Percentiles rank a stretch among this genome's conserved stretches.
phyloP scores from a whole-genome alignment of 2,113 vertebrate species.

The Speoplatyrhinus poulsoni region DNA sequence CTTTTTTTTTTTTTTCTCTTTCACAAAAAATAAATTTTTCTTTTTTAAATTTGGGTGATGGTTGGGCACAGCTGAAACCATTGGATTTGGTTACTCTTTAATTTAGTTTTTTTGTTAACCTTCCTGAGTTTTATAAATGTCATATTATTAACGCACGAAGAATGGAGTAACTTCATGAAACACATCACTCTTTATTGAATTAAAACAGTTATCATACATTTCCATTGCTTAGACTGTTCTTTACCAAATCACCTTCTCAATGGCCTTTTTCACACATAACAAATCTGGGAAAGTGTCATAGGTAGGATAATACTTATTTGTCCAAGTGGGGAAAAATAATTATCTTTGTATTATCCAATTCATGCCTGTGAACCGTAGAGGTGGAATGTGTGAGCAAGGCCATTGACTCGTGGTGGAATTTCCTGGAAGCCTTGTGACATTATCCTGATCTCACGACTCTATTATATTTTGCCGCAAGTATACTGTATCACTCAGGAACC shows the following conservation, averaged over 20 bases:
- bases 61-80: too few species aligned
- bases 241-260: neutral
- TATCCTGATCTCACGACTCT: too few species aligned
- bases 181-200: conserved; percentile 66
- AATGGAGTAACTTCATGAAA: conserved; percentile 34
- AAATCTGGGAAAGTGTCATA: neutral
- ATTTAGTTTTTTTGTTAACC: too few species aligned
- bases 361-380: neutral
- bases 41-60: too few species aligned
- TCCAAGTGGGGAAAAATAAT: neutral
- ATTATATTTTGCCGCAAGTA: too few species aligned
- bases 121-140: too few species aligned
- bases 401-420: neutral
- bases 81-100: too few species aligned
- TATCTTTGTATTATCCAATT: neutral
- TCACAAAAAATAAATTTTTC: too few species aligned
- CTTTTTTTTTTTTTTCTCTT: too few species aligned
- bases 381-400: conserved; percentile 16
- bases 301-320: too few species aligned
- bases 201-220: conserved; percentile 69
- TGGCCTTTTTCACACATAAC: conserved; percentile 24
- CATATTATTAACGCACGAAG: neutral
- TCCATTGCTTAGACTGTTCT: conserved; percentile 18
- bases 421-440: too few species aligned
- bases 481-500: too few species aligned